A percentile compares a stretch with the other conserved stretches of the same genome.
Conservation (phyloP, 2,888 invertebrate genomes). For the Palloptera scutellata region DNA sequence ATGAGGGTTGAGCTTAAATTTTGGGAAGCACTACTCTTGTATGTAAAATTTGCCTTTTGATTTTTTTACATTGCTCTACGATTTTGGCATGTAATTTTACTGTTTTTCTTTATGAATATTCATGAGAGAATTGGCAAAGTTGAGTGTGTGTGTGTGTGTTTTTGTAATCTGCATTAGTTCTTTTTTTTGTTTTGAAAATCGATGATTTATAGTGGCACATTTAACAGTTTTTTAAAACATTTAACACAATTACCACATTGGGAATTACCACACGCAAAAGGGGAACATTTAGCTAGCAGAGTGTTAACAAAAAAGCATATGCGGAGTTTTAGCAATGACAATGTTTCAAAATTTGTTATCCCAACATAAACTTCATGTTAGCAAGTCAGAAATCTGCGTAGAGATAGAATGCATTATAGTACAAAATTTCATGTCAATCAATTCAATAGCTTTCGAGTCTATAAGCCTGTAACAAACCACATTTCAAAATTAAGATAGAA, state of each 20-base stretch:
- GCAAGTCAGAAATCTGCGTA: too few relatives aligned
- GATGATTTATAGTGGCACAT: slow-evolving; percentile 45
- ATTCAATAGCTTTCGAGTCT: too few relatives aligned
- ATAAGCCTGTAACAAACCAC: too few relatives aligned
- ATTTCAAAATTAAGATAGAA: too few relatives aligned
- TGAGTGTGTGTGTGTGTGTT: slow-evolving; percentile 17
- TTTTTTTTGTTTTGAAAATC: slow-evolving; percentile 28
- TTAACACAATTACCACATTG: slow-evolving; percentile 37
- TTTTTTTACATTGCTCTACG: slow-evolving; percentile 26
- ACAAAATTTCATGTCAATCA: too few relatives aligned
- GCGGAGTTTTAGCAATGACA: too few relatives aligned
- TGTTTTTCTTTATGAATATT: slow-evolving; percentile 54
- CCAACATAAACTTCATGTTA: too few relatives aligned
- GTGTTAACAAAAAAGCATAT: too few relatives aligned
- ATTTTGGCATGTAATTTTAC: slow-evolving; percentile 45
- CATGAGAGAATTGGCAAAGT: slow-evolving; percentile 29
- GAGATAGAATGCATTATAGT: too few relatives aligned
- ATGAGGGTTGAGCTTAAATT: slow-evolving; percentile 22
- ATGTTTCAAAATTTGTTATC: too few relatives aligned
- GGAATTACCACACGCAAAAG: too few relatives aligned
- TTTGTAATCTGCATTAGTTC: slow-evolving; percentile 26
- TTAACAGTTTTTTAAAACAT: slow-evolving; percentile 33
- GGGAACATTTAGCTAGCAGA: too few relatives aligned
- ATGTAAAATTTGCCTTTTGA: slow-evolving; percentile 1
- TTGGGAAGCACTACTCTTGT: slow-evolving; percentile 11